phyloP scores from a whole-genome alignment of 2,113 vertebrate genomes.

The Anarrhichthys ocellatus region DNA sequence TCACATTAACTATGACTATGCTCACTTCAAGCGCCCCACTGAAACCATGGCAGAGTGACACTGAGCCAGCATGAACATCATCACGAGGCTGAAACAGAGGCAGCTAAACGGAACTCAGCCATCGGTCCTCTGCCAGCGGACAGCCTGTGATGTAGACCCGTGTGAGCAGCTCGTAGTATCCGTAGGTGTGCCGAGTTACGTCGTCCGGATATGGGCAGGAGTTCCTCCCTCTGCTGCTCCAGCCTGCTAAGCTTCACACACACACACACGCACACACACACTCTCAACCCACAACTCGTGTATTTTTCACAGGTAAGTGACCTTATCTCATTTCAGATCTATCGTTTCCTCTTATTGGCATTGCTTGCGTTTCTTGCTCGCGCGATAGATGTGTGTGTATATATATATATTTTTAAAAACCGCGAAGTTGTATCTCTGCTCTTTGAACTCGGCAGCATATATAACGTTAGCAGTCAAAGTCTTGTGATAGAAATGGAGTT shows the following conservation, averaged over 20 bases:
- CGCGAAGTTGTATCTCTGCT: neutral
- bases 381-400: neutral
- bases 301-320: conserved; percentile 15
- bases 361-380: neutral
- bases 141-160: too few relatives aligned
- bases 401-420: neutral
- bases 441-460: neutral
- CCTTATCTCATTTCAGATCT: accelerated
- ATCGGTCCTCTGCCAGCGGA: too few relatives aligned
- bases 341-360: accelerated
- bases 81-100: too few relatives aligned
- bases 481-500: accelerated
- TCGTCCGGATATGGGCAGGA: neutral
- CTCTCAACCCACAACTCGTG: neutral
- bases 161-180: neutral
- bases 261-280: neutral
- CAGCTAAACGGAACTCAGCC: too few relatives aligned
- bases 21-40: too few relatives aligned
- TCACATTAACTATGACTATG: too few relatives aligned
- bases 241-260: neutral
- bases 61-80: too few relatives aligned
- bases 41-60: too few relatives aligned
- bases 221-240: conserved; percentile 1
- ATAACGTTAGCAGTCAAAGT: neutral
- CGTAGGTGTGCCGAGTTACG: conserved; percentile 9